Evolutionary conservation across 2,888 invertebrate species (phyloP), one percentile per base, ranked within the genome.

Genomic region (Mesodorylaimus sp.): DNA sequence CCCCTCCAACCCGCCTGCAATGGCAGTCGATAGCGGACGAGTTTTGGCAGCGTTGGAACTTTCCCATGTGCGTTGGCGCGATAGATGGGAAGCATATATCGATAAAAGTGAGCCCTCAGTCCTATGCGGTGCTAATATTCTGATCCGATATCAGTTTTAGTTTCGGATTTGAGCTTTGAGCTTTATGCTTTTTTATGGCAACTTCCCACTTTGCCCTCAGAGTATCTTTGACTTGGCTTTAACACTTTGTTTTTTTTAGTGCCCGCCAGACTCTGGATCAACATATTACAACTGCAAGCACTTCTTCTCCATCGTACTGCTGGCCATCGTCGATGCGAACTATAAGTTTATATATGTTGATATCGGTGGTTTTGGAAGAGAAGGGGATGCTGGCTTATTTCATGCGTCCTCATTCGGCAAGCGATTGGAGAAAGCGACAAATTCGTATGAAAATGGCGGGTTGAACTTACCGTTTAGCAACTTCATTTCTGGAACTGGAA

Each of bases 241-340:
- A n/a, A n/a, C n/a, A n/a, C n/a, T n/a, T n/a, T n/a, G n/a, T n/a
- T n/a, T n/a, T n/a, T n/a, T n/a, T n/a, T n/a, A n/a, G n/a, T n/a
- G n/a, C 21, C 41, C 41, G 21, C 10, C 10, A 21, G 7, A 21
- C 21, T 19, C n/a, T 10, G 44, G 44, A 7, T 44, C 44, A n/a
- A 7, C 19, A 44, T 44, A n/a, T 26, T 44, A 44, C 26, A 44
- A 44, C 26, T 44, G 25, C 19, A 44, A 44, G 21, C 41, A 26
- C 3, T 13, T 7, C n/a, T 44, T 26, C 13, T n/a, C 24, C 44
- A 44, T n/a, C 5, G 26, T 44, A 7, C 25, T 26, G 7, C 21
- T 44, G 27, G 44, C 44, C 5, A 19, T 44, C 3, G 24, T 23
- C 7, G 44, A 44, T 44, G 21, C 44, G 5, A 10, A 5, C 7